Base-by-base conservation (phyloP, 2,113 vertebrate genomes). In the Gulo gulo region DNA sequence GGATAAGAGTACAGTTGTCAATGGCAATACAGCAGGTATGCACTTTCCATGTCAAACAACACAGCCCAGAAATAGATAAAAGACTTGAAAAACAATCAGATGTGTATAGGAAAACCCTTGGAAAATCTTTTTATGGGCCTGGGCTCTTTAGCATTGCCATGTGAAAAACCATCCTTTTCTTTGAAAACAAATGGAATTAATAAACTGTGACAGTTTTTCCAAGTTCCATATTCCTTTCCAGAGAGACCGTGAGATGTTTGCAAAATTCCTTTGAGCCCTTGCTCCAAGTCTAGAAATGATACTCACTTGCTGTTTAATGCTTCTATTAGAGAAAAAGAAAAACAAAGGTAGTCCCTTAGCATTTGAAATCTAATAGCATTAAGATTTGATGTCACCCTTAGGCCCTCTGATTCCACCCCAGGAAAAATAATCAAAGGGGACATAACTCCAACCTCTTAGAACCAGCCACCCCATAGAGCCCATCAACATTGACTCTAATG, bases 131-230 rank as follows among this genome's bases (percentile, higher is more conserved):
- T 88, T 69, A 29, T 73, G 65, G 14, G 10, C 61, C 57, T 52
- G 10, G 57, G 5, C 65, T 95, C 34, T 42, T 88, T 84, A 45
- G 45, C 45, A 80, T 50, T 88, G n/a, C 45, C 91, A 59, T 50
- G 55, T 89, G 81, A 91, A 82, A 94, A 81, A 21, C 0, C 4
- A 63, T 11, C 69, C 88, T 95, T 90, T 63, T 92, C 47, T 80
- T 59, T 52, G 47, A 94, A 97, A 97, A 97, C 88, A 97, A 97
- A 91, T 95, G 93, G 88, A 96, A 90, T 87, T 96, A 94, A 97
- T 96, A 92, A 92, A 76, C 84, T 57, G 12, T n/a, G 18, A 61
- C 74, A 76, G 36, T 78, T 94, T 96, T 94, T 71, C 91, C 55
- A 83, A 76, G 42, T 47, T 94, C 73, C 36, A 12, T 88, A 47